Base-by-base conservation (phyloP, 2,113 vertebrate species). In the Paratilapia polleni region DNA sequence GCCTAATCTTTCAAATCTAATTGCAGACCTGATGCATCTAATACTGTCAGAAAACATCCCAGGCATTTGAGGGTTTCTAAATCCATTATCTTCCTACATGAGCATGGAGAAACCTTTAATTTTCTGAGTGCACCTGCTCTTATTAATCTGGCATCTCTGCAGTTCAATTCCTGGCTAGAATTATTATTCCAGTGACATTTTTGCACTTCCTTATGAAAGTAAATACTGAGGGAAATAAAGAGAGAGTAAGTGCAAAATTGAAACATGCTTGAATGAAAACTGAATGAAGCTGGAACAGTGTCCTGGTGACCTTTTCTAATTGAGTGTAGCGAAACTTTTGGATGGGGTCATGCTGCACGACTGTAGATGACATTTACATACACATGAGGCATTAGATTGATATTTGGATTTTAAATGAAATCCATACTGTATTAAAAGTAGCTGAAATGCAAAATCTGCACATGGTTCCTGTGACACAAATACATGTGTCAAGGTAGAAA, bases 221-320 rank as follows among this genome's bases (percentile, higher is more conserved):
- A 91, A 92, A 90, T 87, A 89, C 13, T 64, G 86, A 87, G 61
- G 73, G 59, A 84, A 86, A 89, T 56, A 11, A 63, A 85, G 63
- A 79, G 77, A 66, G 58, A 66, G 20, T 74, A 84, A 83, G 78
- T 81, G 83, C 54, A 89, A 75, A 87, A 87, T 80, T 87, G 81
- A 88, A 79, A 86, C 78, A 73, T 62, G 82, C 77, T 80, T 74
- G 64, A 90, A 87, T 86, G 56, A 74, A 88, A 90, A 85, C 70
- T 66, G 82, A 87, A 89, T 78, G 83, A 91, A 87, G 62, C 87
- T 54, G 82, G 13, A 87, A 77, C 70, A 19, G 17, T 54, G 80
- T 81, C 82, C 80, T 11, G 56, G 43, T 94, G 94, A 95, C 94
- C 95, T 95, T 95, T 92, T 91, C 85, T 94, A 94, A 95, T 95